phyloP scores from a whole-genome alignment of 1,140 invertebrate species.

The Panagrolaimus sp. region DNA sequence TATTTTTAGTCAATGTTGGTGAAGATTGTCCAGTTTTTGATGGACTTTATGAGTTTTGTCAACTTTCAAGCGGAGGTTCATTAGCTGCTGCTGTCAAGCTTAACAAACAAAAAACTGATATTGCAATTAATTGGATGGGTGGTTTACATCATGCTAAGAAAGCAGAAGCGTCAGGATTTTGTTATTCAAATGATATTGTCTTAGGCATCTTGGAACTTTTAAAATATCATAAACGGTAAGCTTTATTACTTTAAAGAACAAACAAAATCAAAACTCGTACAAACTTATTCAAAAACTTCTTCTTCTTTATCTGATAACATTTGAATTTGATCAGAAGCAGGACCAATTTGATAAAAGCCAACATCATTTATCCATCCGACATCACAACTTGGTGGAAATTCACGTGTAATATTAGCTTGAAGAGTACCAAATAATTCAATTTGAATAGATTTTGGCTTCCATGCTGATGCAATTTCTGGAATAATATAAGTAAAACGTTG shows the following conservation, averaged over 20 bases:
- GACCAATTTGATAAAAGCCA: conserved; percentile 14
- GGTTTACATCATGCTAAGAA: conserved; percentile 98
- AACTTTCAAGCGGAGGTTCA: conserved; percentile 92
- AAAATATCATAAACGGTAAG: conserved; percentile 64
- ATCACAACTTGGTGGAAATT: conserved; percentile 71
- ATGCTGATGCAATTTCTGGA: background rate
- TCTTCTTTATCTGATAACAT: background rate
- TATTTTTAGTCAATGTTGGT: conserved; percentile 80
- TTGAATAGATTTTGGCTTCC: background rate
- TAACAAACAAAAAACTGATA: conserved; percentile 92
- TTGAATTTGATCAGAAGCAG: background rate
- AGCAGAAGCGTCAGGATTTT: conserved; percentile 87
- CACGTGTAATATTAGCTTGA: no score
- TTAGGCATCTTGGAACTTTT: conserved; percentile 83
- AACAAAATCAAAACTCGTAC: conserved; percentile 31
- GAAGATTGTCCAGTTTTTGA: conserved; percentile 97
- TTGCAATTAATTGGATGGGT: conserved; percentile 96
- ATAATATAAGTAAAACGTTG: background rate
- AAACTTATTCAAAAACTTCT: conserved; percentile 11
- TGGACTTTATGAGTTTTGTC: conserved; percentile 92
- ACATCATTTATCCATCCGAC: background rate
- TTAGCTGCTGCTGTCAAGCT: conserved; percentile 92
- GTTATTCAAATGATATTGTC: conserved; percentile 94
- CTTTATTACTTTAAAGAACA: conserved; percentile 47
- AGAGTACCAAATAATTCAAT: background rate